Conservation (phyloP, 30 jellyfish, hydroid and myxozoan species). For the Hydra vulgaris region DNA sequence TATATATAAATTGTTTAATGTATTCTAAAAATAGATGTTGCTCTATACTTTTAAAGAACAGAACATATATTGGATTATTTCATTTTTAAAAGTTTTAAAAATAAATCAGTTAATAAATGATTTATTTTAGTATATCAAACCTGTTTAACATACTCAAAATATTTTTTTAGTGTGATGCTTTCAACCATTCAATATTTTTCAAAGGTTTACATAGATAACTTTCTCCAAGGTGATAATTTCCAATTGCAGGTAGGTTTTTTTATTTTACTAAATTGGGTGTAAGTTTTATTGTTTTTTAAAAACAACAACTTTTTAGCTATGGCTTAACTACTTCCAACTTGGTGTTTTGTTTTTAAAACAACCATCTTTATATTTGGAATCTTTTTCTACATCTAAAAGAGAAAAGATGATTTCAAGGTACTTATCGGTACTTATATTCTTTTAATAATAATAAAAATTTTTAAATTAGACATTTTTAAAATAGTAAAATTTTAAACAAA, state of each 20-base stretch:
- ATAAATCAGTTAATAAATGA: too few relatives aligned
- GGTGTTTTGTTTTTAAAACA: conserved; percentile 80
- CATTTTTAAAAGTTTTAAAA: too few relatives aligned
- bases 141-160: too few relatives aligned
- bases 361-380: conserved; percentile 61
- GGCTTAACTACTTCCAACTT: conserved; percentile 83
- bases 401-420: conserved; percentile 57
- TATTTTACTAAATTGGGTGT: not conserved
- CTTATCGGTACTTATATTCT: conserved; percentile 19
- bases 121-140: too few relatives aligned
- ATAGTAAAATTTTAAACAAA: too few relatives aligned
- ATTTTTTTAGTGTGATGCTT: conserved; percentile 58
- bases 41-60: too few relatives aligned
- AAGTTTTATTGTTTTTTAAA: too few relatives aligned
- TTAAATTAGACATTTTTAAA: too few relatives aligned
- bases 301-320: conserved; percentile 36
- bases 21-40: too few relatives aligned
- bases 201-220: conserved; percentile 70
- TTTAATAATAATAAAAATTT: not conserved
- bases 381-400: conserved; percentile 57
- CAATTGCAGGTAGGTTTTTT: conserved; percentile 49
- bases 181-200: conserved; percentile 82
- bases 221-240: conserved; percentile 46
- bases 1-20: too few relatives aligned
- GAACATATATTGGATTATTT: too few relatives aligned